phyloP scores from a whole-genome alignment of 2,888 invertebrate genomes.

The Eupeodes latifasciatus region DNA sequence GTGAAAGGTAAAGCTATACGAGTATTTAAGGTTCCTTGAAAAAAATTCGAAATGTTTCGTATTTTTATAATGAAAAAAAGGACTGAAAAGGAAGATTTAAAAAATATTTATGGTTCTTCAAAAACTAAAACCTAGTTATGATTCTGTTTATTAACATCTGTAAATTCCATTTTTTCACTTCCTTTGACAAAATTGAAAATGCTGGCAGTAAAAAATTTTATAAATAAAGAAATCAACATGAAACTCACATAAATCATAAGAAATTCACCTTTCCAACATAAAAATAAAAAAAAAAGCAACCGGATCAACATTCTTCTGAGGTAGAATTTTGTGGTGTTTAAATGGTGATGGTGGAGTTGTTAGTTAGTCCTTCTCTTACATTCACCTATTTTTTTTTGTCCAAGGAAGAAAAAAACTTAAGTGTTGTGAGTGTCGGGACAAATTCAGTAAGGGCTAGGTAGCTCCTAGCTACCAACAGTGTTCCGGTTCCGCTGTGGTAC shows the following conservation, averaged over 20 bases:
- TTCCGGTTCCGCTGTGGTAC: slow-evolving; percentile 42
- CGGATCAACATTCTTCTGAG: slow-evolving; percentile 5
- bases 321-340: slow-evolving; percentile 24
- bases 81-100: too few relatives aligned
- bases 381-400: neutral
- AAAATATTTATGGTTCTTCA: too few relatives aligned
- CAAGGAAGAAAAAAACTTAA: neutral
- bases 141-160: too few relatives aligned
- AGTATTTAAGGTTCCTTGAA: too few relatives aligned
- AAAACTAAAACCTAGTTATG: too few relatives aligned
- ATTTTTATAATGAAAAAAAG: too few relatives aligned
- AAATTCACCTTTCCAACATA: slow-evolving; percentile 5
- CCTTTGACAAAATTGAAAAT: too few relatives aligned
- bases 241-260: neutral
- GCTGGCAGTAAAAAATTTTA: too few relatives aligned
- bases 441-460: slow-evolving; percentile 36
- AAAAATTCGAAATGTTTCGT: too few relatives aligned
- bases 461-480: slow-evolving; percentile 14
- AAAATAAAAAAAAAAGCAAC: neutral
- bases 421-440: slow-evolving; percentile 38
- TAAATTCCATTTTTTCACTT: too few relatives aligned
- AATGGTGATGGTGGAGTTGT: slow-evolving; percentile 12
- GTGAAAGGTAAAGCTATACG: too few relatives aligned
- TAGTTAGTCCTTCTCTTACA: slow-evolving; percentile 6
- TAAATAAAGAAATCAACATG: too few relatives aligned